Evolutionary conservation across 2,888 invertebrate species (phyloP).

Genomic region (Netelia virgata): DNA sequence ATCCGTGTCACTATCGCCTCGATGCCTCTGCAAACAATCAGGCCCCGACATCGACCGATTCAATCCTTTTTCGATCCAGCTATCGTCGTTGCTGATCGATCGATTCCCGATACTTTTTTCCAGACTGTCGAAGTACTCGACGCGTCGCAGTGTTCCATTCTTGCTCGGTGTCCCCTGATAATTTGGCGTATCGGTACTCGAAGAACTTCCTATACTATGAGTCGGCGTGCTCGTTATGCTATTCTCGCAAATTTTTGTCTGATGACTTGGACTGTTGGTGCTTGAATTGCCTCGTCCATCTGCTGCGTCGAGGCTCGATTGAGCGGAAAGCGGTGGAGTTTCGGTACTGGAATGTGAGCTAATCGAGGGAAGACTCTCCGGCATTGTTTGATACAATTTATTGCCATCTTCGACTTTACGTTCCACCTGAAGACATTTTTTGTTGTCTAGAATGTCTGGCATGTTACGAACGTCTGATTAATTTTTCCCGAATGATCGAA

Average conservation of each 20-base stretch:
- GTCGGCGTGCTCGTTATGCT: constrained; percentile 82
- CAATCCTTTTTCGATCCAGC: constrained; percentile 85
- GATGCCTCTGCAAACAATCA: constrained; percentile 86
- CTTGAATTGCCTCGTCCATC: constrained; percentile 74
- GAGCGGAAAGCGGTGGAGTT: constrained; percentile 72
- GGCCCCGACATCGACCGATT: constrained; percentile 88
- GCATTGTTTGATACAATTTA: constrained; percentile 91
- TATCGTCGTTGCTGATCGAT: constrained; percentile 85
- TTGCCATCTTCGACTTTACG: constrained; percentile 88
- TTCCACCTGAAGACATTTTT: too few species aligned
- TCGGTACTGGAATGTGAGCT: constrained; percentile 84
- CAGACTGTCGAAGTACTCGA: constrained; percentile 83
- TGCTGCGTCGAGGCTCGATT: constrained; percentile 76
- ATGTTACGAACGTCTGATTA: background rate
- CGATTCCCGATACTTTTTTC: constrained; percentile 82
- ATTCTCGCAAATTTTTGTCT: constrained; percentile 75
- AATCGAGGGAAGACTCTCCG: constrained; percentile 87
- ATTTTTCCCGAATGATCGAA: background rate
- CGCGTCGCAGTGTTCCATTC: constrained; percentile 82
- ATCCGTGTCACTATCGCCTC: constrained; percentile 84
- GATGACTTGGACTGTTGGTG: constrained; percentile 75
- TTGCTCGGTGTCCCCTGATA: constrained; percentile 81
- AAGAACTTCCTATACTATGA: constrained; percentile 82
- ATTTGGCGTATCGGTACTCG: constrained; percentile 83
- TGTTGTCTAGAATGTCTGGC: constrained; percentile 68